Evolutionary conservation across 1,140 invertebrate species (phyloP).

Genomic region (Sycophila sp.): DNA sequence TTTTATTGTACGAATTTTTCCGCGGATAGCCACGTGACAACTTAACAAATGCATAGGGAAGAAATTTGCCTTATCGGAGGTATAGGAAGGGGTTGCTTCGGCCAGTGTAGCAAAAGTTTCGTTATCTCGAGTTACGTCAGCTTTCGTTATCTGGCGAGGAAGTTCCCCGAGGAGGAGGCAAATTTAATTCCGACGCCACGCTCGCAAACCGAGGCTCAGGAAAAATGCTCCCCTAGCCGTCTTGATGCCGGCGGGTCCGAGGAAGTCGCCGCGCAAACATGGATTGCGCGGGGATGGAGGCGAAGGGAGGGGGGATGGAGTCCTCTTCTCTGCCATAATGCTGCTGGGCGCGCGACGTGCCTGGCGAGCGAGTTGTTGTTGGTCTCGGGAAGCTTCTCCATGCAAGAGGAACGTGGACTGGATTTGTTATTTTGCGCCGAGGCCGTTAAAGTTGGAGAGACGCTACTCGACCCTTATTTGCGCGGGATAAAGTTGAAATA

Average conservation of each 20-base stretch:
- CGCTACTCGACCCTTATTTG: neutral
- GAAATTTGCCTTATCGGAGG: slow-evolving; percentile 9
- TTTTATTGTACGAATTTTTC: too few species aligned
- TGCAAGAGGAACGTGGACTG: slow-evolving; percentile 32
- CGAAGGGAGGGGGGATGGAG: slow-evolving; percentile 33
- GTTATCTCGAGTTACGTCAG: slow-evolving; percentile 52
- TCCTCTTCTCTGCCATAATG: too few species aligned
- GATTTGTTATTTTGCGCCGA: slow-evolving; percentile 10
- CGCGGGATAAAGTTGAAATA: neutral
- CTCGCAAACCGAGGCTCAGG: too few species aligned
- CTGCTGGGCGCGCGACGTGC: slow-evolving; percentile 21
- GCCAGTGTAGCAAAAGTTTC: slow-evolving; percentile 33
- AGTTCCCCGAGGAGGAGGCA: slow-evolving; percentile 32
- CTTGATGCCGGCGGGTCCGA: too few species aligned
- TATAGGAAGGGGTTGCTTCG: neutral
- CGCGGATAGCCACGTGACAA: too few species aligned
- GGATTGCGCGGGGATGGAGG: neutral
- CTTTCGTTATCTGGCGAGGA: slow-evolving; percentile 51
- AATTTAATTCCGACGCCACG: slow-evolving; percentile 53
- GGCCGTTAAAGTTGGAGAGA: neutral
- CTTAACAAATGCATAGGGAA: too few species aligned
- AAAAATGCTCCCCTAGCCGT: too few species aligned
- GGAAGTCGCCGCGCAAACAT: slow-evolving; percentile 7
- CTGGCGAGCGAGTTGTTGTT: slow-evolving; percentile 3
- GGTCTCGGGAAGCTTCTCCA: slow-evolving; percentile 8